These are phyloP conservation scores for human DNA, from an alignment of 2,113 vertebrate genomes.

Conservation along the genomic window DNA sequence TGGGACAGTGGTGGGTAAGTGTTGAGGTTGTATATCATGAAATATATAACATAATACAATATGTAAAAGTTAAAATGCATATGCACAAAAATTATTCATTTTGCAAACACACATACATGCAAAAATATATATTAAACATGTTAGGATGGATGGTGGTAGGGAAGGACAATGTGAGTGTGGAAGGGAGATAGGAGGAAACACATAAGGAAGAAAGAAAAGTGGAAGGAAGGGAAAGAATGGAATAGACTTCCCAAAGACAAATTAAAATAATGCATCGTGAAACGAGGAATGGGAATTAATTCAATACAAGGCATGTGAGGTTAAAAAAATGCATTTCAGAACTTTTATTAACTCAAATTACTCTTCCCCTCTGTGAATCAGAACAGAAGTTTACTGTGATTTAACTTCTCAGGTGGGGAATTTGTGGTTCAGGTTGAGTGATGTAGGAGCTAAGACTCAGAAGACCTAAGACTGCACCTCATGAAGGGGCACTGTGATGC, in stretches of 20 bases:
- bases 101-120: neutral
- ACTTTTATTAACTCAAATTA: neutral
- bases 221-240: neutral
- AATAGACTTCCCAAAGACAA: neutral
- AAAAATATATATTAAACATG: neutral
- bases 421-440: neutral
- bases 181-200: neutral
- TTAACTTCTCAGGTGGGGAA: neutral
- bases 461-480: neutral
- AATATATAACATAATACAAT: neutral
- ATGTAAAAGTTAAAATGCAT: neutral
- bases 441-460: neutral
- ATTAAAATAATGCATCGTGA: neutral
- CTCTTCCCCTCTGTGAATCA: neutral
- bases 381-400: neutral
- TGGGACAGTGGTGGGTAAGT: neutral
- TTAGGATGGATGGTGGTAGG: neutral
- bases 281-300: neutral
- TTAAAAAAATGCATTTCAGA: neutral
- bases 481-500: neutral
- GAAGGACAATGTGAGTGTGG: neutral
- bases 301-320: neutral
- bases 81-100: neutral
- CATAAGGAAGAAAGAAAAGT: neutral
- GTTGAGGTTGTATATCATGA: neutral